A percentile compares a stretch with the other conserved stretches of the same genome.
Conservation (phyloP, 1,140 invertebrate genomes). For the Chironomus tepperi region DNA sequence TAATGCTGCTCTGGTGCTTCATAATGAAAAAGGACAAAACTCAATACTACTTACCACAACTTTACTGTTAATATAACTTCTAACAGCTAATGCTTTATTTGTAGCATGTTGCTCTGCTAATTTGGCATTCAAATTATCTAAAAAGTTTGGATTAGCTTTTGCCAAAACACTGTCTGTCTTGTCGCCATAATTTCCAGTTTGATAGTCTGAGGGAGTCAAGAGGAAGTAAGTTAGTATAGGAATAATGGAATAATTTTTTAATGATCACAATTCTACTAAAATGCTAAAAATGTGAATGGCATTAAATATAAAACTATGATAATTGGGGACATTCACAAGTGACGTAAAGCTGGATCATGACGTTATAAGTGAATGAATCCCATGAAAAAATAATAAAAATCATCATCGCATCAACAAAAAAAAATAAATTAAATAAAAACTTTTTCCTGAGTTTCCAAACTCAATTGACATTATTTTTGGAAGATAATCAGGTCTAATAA, state of each 20-base stretch:
- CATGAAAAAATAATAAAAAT: too few species aligned
- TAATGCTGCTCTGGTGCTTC: too few species aligned
- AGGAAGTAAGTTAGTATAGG: background rate
- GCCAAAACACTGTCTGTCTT: constrained; percentile 35
- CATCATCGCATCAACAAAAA: too few species aligned
- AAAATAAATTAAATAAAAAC: too few species aligned
- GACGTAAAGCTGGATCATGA: too few species aligned
- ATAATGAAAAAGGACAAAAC: background rate
- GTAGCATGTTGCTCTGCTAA: constrained; percentile 53
- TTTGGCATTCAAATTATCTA: constrained; percentile 67
- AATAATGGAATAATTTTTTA: background rate
- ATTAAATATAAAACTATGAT: background rate
- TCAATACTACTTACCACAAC: constrained; percentile 45
- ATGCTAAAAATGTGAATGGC: background rate
- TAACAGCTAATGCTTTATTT: constrained; percentile 44
- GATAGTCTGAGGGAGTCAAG: background rate
- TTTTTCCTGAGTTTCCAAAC: too few species aligned
- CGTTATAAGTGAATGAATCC: too few species aligned
- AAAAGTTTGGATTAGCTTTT: constrained; percentile 49
- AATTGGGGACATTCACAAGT: too few species aligned
- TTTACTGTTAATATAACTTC: constrained; percentile 55
- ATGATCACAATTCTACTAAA: background rate
- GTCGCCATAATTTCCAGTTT: background rate
- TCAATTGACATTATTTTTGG: too few species aligned
- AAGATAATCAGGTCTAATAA: too few species aligned